These are phyloP conservation scores for Empidonax traillii DNA, from an alignment of 2,113 vertebrate genomes.

Conservation along the genomic window DNA sequence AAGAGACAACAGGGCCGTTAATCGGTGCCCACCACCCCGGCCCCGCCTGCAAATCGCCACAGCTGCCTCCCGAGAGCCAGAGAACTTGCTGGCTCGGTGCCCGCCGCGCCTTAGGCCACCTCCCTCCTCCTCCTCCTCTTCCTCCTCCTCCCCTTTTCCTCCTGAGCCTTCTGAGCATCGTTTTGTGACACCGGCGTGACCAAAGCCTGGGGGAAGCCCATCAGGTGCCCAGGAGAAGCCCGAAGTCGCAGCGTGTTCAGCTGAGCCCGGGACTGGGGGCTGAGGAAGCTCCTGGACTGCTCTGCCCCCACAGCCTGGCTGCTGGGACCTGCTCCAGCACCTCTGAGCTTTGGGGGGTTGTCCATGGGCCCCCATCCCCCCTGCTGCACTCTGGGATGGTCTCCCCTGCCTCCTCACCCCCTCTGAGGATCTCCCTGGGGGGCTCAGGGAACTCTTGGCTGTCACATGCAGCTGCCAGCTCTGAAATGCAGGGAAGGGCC, in stretches of 20 bases:
- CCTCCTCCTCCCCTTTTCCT: neutral
- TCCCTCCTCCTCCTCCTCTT: neutral
- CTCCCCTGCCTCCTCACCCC: neutral
- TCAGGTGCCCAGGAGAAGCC: neutral
- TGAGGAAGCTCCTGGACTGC: neutral
- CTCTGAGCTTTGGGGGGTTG: neutral
- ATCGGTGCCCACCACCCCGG: neutral
- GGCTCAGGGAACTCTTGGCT: neutral
- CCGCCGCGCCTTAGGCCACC: neutral
- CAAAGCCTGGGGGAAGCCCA: neutral
- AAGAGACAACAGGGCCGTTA: slow-evolving; percentile 47
- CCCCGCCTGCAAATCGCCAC: neutral
- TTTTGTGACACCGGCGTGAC: neutral
- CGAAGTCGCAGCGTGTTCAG: neutral
- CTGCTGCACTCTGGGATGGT: neutral
- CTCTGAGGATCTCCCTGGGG: neutral
- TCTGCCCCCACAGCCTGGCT: neutral
- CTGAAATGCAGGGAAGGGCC: neutral
- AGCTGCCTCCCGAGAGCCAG: neutral
- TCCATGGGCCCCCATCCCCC: neutral
- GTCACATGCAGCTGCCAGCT: neutral
- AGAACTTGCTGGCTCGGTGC: neutral
- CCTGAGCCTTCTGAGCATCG: neutral
- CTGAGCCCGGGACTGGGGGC: neutral
- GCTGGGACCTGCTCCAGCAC: neutral